Conservation (phyloP, 2,888 invertebrate species). For the Lepidocyrtoides sp. region DNA sequence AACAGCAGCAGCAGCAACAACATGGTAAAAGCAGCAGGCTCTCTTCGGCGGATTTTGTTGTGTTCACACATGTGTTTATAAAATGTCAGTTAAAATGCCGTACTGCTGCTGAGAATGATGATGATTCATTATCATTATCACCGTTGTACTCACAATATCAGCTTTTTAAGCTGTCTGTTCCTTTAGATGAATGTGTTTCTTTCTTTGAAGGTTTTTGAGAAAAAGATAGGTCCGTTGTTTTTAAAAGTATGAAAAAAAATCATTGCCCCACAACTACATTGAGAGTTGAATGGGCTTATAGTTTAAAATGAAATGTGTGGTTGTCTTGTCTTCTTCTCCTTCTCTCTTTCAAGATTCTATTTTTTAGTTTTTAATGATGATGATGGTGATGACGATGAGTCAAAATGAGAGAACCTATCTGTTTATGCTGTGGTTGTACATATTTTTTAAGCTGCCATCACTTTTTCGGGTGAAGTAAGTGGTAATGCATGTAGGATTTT, state of each 20-base stretch:
- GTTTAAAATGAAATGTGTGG: constrained; percentile 57
- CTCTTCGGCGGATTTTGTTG: constrained; percentile 40
- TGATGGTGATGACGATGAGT: constrained; percentile 4
- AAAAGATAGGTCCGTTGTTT: constrained; percentile 49
- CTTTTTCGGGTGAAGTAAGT: constrained; percentile 61
- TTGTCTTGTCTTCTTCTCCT: constrained; percentile 44
- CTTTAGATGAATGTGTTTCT: constrained; percentile 49
- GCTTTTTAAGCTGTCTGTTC: constrained; percentile 48
- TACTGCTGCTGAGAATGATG: constrained; percentile 37
- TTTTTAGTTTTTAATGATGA: neutral
- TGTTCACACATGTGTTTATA: constrained; percentile 64
- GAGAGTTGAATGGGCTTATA: neutral
- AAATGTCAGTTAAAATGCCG: constrained; percentile 51
- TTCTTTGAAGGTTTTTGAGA: constrained; percentile 15
- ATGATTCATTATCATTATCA: constrained; percentile 65
- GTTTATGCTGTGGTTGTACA: neutral
- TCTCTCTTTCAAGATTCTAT: neutral
- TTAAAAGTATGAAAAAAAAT: constrained; percentile 27
- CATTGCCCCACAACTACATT: constrained; percentile 21
- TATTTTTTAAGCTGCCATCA: constrained; percentile 26
- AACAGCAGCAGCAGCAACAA: neutral
- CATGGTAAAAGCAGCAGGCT: too few relatives aligned
- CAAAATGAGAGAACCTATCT: neutral
- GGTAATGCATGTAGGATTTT: constrained; percentile 63
- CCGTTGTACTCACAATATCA: constrained; percentile 40